Base-by-base conservation (phyloP, 2,797 vertebrate genomes). In the Gadopsis marmoratus region DNA sequence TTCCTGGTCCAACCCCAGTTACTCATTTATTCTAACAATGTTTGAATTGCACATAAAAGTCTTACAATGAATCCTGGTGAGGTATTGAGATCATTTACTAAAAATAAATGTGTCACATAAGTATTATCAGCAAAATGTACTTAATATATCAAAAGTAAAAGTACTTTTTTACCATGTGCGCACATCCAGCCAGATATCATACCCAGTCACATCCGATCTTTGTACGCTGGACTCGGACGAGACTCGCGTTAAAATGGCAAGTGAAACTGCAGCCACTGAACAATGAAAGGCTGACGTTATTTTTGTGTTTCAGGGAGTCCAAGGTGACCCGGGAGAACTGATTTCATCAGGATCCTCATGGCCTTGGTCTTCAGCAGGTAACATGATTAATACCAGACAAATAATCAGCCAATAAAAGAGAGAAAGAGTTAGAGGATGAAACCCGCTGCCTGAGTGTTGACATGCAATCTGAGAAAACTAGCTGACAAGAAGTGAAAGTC, bases 271-370 rank as follows among this genome's bases (percentile, higher is more conserved):
- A n/a, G 11, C 51, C 9, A 23, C 29, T 21, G 5, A 69, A 26
- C 9, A 16, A 31, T 13, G 19, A 71, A 53, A 29, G 8, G 45
- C 59, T 83, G 50, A 85, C 11, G 9, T 7, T 33, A 4, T 2
- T 1, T 68, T 79, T 90, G 70, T 87, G 50, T 82, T 87, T 77
- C 64, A 96, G 95, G 95, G 95, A 61, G 75, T 45, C 26, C 87
- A 58, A 69, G 95, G 95, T 64, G 94, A 96, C 0, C 62, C 93
- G 8, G 95, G 95, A 83, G 89, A 88, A 6, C 8, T 94, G 76
- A 88, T 93, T 56, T 55, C 78, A 67, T 74, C 60, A 11, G 80
- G 47, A 47, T 2, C 63, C 7, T 0, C 0, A 2, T 76, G 77
- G 87, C 62, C 81, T 0, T 84, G 83, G 85, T 26, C 64, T 31